Conservation (phyloP, 2,888 invertebrate genomes). For the Odontomyia ornata region DNA sequence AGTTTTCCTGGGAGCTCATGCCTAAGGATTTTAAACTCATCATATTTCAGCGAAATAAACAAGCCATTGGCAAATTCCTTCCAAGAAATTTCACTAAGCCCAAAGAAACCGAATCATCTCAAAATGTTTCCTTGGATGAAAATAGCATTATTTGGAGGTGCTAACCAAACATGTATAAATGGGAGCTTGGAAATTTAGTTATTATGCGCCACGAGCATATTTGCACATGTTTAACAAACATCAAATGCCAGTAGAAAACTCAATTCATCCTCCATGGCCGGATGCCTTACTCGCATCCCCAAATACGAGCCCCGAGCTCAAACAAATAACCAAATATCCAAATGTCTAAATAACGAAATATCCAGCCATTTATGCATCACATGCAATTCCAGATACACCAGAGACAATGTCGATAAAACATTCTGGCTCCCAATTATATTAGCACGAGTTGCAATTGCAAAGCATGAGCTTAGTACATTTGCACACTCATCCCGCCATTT, state of each 20-base stretch:
- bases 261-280: not conserved
- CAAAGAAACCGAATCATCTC: no score
- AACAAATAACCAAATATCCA: conserved; percentile 13
- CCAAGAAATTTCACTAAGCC: no score
- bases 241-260: not conserved
- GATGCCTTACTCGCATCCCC: no score
- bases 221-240: not conserved
- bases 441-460: conserved; percentile 48
- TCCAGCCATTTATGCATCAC: conserved; percentile 17
- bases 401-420: conserved; percentile 36
- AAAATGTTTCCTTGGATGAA: no score
- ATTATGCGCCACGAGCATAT: not conserved
- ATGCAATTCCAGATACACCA: conserved; percentile 21
- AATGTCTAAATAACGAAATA: conserved; percentile 20
- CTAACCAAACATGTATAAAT: not conserved
- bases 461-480: conserved; percentile 49
- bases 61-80: no score
- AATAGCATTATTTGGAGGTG: no score
- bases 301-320: not conserved
- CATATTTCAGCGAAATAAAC: no score
- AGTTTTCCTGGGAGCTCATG: no score
- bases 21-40: no score
- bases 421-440: conserved; percentile 45
- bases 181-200: conserved; percentile 4
- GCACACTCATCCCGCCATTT: no score